These are phyloP conservation scores for Alectura lathami DNA, from an alignment of 2,113 vertebrate species.

Conservation along the genomic window DNA sequence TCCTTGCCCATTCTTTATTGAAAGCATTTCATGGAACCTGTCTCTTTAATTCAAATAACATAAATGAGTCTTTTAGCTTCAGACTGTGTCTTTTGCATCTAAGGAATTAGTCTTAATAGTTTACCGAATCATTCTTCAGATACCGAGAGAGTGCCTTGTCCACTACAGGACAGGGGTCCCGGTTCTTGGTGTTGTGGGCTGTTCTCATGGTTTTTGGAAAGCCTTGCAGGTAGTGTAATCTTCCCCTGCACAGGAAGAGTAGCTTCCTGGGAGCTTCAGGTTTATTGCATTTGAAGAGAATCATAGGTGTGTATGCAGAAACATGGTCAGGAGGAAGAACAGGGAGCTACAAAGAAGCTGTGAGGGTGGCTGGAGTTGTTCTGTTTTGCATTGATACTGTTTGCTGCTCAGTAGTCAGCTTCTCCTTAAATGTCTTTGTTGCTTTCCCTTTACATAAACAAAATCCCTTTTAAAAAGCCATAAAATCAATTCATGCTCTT, in stretches of 20 bases:
- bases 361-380: neutral
- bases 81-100: neutral
- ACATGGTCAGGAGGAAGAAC: neutral
- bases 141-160: neutral
- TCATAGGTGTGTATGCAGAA: neutral
- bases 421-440: conserved; percentile 7
- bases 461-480: neutral
- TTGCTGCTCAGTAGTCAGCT: neutral
- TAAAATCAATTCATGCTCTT: conserved; percentile 15
- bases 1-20: neutral
- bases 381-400: neutral
- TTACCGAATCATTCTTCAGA: neutral
- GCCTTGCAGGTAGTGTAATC: neutral
- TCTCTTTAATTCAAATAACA: neutral
- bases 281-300: neutral
- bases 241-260: neutral
- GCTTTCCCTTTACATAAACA: conserved; percentile 21
- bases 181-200: neutral
- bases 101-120: neutral
- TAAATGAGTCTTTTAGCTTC: neutral
- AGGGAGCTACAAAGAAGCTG: neutral
- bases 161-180: neutral
- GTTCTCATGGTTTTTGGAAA: neutral
- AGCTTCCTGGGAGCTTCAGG: neutral
- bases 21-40: neutral